Conservation (phyloP, 1,140 invertebrate species). For the Linepithema humile region DNA sequence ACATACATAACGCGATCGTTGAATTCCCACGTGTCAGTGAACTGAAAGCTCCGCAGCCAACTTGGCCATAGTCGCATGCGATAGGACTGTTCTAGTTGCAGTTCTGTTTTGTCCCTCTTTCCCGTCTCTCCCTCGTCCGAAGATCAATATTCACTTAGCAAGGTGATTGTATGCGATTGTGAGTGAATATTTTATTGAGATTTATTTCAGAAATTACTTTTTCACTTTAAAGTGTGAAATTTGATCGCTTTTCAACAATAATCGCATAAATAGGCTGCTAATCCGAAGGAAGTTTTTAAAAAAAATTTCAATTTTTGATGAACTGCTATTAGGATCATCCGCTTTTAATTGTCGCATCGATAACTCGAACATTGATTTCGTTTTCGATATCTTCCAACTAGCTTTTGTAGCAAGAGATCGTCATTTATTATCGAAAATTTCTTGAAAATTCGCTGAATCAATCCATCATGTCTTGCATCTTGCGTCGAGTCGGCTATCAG, state of each 20-base stretch:
- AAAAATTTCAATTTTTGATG: no score
- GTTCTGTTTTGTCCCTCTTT: neutral
- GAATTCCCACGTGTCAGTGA: constrained; percentile 57
- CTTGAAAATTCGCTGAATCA: neutral
- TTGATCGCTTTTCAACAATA: no score
- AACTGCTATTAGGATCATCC: no score
- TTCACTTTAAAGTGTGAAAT: neutral
- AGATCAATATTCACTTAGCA: constrained; percentile 27
- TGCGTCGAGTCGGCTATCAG: neutral
- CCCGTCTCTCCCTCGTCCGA: neutral
- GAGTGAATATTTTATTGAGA: neutral
- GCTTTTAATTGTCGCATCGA: no score
- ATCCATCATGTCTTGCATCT: neutral
- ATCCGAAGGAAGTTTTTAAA: no score
- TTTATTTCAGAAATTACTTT: neutral
- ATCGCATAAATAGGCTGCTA: no score
- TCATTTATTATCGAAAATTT: no score
- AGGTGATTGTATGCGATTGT: neutral
- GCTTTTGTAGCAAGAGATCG: no score
- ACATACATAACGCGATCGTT: constrained; percentile 35
- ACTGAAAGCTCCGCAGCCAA: constrained; percentile 31
- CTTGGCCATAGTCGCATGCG: constrained; percentile 14
- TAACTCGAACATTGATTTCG: no score
- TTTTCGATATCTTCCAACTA: no score
- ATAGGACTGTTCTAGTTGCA: constrained; percentile 28